Evolutionary conservation across 2,113 vertebrate species (phyloP).

Genomic region (Chloroceryle aenea): DNA sequence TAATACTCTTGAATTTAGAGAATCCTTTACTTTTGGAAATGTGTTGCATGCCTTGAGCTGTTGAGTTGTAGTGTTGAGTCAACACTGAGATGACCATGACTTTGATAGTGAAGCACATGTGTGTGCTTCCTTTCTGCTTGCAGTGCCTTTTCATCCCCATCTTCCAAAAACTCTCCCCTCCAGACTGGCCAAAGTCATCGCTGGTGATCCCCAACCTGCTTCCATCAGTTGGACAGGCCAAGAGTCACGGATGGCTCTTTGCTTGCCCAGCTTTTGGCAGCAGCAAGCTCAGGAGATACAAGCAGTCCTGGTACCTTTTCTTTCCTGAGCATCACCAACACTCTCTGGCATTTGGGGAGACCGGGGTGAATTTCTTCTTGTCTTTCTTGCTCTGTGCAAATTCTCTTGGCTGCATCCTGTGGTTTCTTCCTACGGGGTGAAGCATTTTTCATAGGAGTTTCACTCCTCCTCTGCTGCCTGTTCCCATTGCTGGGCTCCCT

Average conservation of each 20-base stretch:
- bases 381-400: fast-evolving
- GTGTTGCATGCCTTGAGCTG: fast-evolving
- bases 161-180: background rate
- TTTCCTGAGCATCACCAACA: background rate
- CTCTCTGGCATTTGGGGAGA: background rate
- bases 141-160: background rate
- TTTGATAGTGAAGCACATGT: background rate
- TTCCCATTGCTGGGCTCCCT: background rate
- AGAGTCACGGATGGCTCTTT: background rate
- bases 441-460: background rate
- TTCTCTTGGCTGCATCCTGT: background rate
- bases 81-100: too few relatives aligned
- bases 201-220: background rate
- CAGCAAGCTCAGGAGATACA: background rate
- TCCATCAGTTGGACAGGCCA: fast-evolving
- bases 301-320: background rate
- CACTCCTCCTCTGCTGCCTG: background rate
- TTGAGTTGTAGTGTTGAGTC: background rate
- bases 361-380: background rate
- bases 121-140: background rate
- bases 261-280: background rate
- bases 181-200: background rate
- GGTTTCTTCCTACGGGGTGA: background rate
- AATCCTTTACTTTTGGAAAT: background rate
- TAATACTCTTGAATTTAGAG: background rate